Base-by-base conservation (phyloP, 1,140 invertebrate genomes). In the Halesus radiatus region DNA sequence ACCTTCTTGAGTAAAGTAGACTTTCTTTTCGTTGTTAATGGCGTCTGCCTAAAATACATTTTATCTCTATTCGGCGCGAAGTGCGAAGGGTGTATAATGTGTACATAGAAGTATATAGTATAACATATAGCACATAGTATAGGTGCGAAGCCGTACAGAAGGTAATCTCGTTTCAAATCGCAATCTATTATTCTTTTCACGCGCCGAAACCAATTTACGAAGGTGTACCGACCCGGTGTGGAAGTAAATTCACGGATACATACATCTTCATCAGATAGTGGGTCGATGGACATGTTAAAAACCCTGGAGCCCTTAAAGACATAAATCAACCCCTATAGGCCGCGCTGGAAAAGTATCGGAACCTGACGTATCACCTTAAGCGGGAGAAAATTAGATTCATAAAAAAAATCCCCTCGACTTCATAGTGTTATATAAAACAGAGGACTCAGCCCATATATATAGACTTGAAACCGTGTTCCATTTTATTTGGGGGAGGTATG, bases 241-340 rank as follows among this genome's bases (percentile, higher is more conserved):
- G 62, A 66, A 66, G 62, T 66, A 26, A 29, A 66, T 66, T 66
- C 62, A 32, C 5, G 62, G 62, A 26, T 66, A 26, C 62, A 66
- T 66, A 66, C 62, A 26, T 66, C 62, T 66, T 66, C 62, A 74
- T 74, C 72, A 74, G 72, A 74, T 74, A 74, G 72, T 23, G 50
- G 56, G 52, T 32, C 80, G 68, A 81, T 81, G 76, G 80, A 81
- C 80, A 75, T 32, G 77, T 78, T 81, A 81, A 81, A 80, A 81
- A 81, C 76, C 80, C 80, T 50, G 29, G 68, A 60, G 80, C 53
- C 72, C 80, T 73, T 76, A 76, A 37, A 73, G 76, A 78, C 68
- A 81, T 81, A 81, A 81, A 81, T 81, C 80, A 81, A 76, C 80
- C 62, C 54, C 54, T 32, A 73, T 81, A 81, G 80, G 66, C 76